Evolutionary conservation across 2,888 invertebrate species (phyloP).

Genomic region (Tuta absoluta): DNA sequence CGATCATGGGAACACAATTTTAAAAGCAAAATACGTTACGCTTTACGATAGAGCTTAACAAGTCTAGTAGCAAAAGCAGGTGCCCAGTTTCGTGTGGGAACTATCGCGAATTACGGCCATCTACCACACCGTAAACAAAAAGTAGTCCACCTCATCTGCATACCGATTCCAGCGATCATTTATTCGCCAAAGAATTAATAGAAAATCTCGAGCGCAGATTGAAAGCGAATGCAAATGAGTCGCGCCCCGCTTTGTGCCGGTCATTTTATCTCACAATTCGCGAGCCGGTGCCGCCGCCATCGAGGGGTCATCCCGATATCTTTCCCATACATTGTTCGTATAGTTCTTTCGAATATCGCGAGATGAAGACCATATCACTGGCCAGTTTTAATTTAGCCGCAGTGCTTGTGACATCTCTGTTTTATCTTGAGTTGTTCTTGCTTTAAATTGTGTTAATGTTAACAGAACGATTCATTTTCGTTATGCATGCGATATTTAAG

Average conservation of each 20-base stretch:
- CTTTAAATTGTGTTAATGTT: slow-evolving; percentile 10
- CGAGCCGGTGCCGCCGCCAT: slow-evolving; percentile 52
- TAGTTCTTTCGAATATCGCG: slow-evolving; percentile 67
- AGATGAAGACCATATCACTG: slow-evolving; percentile 56
- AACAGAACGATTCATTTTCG: background rate
- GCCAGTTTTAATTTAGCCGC: slow-evolving; percentile 7
- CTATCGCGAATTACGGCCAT: slow-evolving; percentile 23
- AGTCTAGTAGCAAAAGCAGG: slow-evolving; percentile 12
- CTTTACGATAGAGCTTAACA: background rate
- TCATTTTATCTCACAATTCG: slow-evolving; percentile 71
- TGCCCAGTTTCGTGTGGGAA: slow-evolving; percentile 27
- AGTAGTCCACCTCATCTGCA: slow-evolving; percentile 25
- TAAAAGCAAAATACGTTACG: slow-evolving; percentile 13
- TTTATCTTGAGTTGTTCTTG: background rate
- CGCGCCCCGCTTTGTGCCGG: slow-evolving; percentile 54
- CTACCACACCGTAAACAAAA: slow-evolving; percentile 17
- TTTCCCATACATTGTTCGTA: slow-evolving; percentile 59
- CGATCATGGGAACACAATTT: slow-evolving; percentile 7
- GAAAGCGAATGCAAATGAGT: slow-evolving; percentile 65
- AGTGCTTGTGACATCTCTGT: slow-evolving; percentile 19
- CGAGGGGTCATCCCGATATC: slow-evolving; percentile 72
- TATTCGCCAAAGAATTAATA: slow-evolving; percentile 28
- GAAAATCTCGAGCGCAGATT: slow-evolving; percentile 26
- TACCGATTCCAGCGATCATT: slow-evolving; percentile 23
- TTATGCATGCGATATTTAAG: background rate